A percentile compares a stretch with the other conserved stretches of the same genome.
These are phyloP conservation scores for Drosophila suzukii DNA, from an alignment of 1,140 invertebrate species.

Conservation along the genomic window DNA sequence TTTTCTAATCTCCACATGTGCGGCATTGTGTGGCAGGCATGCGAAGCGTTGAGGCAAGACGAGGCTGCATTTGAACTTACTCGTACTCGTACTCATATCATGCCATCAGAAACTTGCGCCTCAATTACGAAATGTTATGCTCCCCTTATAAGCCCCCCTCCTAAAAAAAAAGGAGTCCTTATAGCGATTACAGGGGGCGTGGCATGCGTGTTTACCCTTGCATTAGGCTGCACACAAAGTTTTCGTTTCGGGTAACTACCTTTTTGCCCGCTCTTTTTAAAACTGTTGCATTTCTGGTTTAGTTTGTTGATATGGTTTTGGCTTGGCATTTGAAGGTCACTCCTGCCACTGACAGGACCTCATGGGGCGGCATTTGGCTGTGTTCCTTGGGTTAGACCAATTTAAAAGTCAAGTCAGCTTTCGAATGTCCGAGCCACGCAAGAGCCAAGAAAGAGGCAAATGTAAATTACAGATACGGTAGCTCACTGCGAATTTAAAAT, in stretches of 20 bases:
- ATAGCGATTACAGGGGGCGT: slow-evolving; percentile 14
- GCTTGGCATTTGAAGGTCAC: slow-evolving; percentile 49
- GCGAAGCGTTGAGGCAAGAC: slow-evolving; percentile 51
- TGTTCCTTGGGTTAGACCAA: slow-evolving; percentile 11
- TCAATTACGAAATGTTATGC: slow-evolving; percentile 60
- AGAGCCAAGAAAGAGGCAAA: slow-evolving; percentile 4
- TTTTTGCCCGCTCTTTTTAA: slow-evolving; percentile 14
- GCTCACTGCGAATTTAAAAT: neutral
- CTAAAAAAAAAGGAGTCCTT: neutral
- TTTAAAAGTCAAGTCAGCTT: slow-evolving; percentile 32
- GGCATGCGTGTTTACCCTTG: slow-evolving; percentile 49
- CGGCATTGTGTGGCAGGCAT: slow-evolving; percentile 51
- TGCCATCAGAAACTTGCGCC: slow-evolving; percentile 50
- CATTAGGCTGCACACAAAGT: slow-evolving; percentile 52
- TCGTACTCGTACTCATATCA: slow-evolving; percentile 33
- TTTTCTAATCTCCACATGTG: slow-evolving; percentile 35
- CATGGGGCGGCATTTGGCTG: slow-evolving; percentile 4
- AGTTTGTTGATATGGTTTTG: slow-evolving; percentile 34
- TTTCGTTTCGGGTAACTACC: slow-evolving; percentile 24
- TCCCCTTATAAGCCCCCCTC: neutral
- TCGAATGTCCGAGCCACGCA: slow-evolving; percentile 23
- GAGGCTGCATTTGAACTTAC: slow-evolving; percentile 60
- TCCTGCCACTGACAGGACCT: slow-evolving; percentile 35
- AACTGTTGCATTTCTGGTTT: slow-evolving; percentile 59
- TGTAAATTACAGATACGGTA: slow-evolving; percentile 23